Conservation (phyloP, 2,113 vertebrate genomes). For the Paramormyrops kingsleyae region DNA sequence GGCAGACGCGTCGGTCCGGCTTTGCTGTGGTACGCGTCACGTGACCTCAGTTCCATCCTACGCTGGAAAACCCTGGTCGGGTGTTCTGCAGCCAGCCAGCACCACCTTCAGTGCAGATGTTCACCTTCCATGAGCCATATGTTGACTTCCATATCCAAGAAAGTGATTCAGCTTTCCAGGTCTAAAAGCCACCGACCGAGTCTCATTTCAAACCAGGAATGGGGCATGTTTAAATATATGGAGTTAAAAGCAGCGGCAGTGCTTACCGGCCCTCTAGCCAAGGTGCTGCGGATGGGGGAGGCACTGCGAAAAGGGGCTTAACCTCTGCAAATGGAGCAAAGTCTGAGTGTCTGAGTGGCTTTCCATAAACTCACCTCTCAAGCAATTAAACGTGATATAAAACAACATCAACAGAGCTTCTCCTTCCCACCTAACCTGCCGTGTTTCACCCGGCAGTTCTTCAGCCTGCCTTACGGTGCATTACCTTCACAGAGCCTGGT, state of each 20-base stretch:
- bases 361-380: background rate
- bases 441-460: background rate
- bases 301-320: background rate
- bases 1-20: no score
- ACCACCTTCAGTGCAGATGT: background rate
- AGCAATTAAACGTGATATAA: background rate
- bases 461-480: background rate
- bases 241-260: background rate
- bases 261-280: background rate
- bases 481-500: constrained; percentile 3
- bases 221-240: background rate
- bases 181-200: background rate
- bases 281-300: background rate
- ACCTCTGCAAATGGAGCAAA: background rate
- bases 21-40: background rate
- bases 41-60: background rate
- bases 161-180: background rate
- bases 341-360: background rate
- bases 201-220: background rate
- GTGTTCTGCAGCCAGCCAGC: background rate
- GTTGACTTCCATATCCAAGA: background rate
- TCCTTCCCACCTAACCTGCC: no score
- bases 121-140: background rate
- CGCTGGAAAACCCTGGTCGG: background rate
- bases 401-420: background rate